Conservation (phyloP, 1,140 invertebrate genomes). For the Subanguina moxae region DNA sequence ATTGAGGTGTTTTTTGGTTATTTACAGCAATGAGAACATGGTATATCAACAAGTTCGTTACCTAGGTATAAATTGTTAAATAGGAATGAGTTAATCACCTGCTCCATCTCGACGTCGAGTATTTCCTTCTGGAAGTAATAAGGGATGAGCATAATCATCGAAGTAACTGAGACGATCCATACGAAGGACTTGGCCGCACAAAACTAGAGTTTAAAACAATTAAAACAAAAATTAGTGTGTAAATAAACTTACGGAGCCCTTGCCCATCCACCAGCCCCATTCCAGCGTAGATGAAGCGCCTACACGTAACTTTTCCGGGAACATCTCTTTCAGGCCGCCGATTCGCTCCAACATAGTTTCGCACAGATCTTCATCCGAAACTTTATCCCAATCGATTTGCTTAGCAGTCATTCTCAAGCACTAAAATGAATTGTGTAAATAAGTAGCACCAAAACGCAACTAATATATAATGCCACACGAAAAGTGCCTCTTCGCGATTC, state of each 20-base stretch:
- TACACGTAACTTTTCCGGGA: constrained; percentile 37
- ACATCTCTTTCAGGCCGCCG: constrained; percentile 46
- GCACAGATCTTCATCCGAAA: constrained; percentile 50
- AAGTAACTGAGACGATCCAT: constrained; percentile 1
- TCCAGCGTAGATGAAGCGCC: constrained; percentile 19
- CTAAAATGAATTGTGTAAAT: too few relatives aligned
- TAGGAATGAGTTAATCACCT: neutral
- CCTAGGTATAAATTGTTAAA: neutral
- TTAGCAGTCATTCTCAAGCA: neutral
- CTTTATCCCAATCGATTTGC: constrained; percentile 37
- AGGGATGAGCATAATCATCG: neutral
- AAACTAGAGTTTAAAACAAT: neutral
- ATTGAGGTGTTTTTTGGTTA: too few relatives aligned
- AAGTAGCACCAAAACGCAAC: too few relatives aligned
- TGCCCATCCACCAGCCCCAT: constrained; percentile 21
- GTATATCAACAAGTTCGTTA: too few relatives aligned
- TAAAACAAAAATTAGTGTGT: neutral
- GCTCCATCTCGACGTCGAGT: neutral
- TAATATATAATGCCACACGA: too few relatives aligned
- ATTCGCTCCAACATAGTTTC: constrained; percentile 46
- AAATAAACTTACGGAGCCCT: constrained; percentile 21
- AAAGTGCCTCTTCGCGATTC: too few relatives aligned
- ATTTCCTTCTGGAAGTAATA: neutral
- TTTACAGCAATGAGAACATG: too few relatives aligned
- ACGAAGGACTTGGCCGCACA: neutral